Evolutionary conservation across 2,113 vertebrate species (phyloP), one percentile per base, ranked within the genome.

Genomic region (Martes martes): DNA sequence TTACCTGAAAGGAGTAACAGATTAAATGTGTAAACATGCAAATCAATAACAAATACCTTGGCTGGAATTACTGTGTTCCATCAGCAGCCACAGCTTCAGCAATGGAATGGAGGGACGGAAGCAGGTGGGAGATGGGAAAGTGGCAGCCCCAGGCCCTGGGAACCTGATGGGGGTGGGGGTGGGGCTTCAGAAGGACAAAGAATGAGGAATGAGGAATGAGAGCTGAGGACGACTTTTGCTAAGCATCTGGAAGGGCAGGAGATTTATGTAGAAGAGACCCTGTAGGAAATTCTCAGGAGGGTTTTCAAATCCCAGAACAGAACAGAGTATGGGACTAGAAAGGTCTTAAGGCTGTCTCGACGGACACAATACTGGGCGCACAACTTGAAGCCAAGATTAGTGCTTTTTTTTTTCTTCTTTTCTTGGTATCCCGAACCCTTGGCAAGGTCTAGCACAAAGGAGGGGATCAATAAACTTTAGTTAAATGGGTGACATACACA

Each of bases 1-100:
- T 83, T 97, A 96, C 96, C 83, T 80, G 74, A 83, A 91, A 97
- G 74, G 47, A 79, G 69, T 65, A 80, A 52, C 93, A 79, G 90
- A 95, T 86, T 93, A 84, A 93, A 94, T 90, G 92, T 92, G 55
- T 69, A 90, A 94, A 36, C 86, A 89, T 59, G 26, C 42, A 90
- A 79, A 84, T 96, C 94, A 71, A 96, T 96, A 94, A 21, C 73
- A 84, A 19, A 96, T 86, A 92, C n/a, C 74, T 86, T 26, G 73
- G 13, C 33, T 92, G 84, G 47, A 87, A 94, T 90, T 71, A 13
- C 23, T 71, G n/a, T 69, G 47, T 57, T 19, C 47, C 16, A 3
- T 86, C 10, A 33, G 52, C 2, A 14, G 52, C 26, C 33, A 33
- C 11, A 67, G 78, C 79, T 8, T 74, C 79, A 42, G 33, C 86